These are phyloP conservation scores for Drosophila glabriapex DNA, from an alignment of 2,888 invertebrate genomes.

Conservation along the genomic window DNA sequence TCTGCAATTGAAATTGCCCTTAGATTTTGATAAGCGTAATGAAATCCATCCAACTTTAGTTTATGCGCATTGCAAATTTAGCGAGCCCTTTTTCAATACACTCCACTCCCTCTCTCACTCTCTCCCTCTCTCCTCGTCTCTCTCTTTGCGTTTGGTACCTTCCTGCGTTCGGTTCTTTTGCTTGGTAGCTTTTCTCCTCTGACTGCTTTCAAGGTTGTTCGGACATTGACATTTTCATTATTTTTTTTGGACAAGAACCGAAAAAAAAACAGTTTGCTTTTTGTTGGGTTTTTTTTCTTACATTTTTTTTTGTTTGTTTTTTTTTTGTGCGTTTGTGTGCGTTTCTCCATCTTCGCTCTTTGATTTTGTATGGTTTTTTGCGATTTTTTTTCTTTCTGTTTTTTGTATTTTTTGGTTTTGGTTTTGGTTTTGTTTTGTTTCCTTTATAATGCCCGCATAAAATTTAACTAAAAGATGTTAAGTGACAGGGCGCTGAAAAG, in stretches of 20 bases:
- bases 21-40: conserved; percentile 46
- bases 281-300: conserved; percentile 43
- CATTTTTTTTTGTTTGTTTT: conserved; percentile 17
- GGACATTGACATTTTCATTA: conserved; percentile 85
- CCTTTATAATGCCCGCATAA: conserved; percentile 71
- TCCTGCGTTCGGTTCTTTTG: conserved; percentile 48
- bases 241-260: conserved; percentile 68
- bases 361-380: conserved; percentile 56
- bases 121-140: conserved; percentile 13
- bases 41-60: conserved; percentile 31
- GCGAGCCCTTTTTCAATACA: conserved; percentile 59
- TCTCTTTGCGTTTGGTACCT: conserved; percentile 24
- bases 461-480: conserved; percentile 61
- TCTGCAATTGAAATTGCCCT: conserved; percentile 66
- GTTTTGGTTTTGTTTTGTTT: conserved; percentile 30
- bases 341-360: conserved; percentile 62
- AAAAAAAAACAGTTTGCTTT: conserved; percentile 46
- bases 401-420: conserved; percentile 21
- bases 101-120: conserved; percentile 8
- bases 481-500: conserved; percentile 60
- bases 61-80: conserved; percentile 76
- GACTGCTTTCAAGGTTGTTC: conserved; percentile 86
- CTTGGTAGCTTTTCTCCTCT: conserved; percentile 79
- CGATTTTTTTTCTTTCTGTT: conserved; percentile 36
- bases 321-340: conserved; percentile 53